Percentiles rank a stretch among this genome's conserved stretches.
Evolutionary conservation across 2,888 invertebrate species (phyloP).

Genomic region (Eugnorisma glareosa): DNA sequence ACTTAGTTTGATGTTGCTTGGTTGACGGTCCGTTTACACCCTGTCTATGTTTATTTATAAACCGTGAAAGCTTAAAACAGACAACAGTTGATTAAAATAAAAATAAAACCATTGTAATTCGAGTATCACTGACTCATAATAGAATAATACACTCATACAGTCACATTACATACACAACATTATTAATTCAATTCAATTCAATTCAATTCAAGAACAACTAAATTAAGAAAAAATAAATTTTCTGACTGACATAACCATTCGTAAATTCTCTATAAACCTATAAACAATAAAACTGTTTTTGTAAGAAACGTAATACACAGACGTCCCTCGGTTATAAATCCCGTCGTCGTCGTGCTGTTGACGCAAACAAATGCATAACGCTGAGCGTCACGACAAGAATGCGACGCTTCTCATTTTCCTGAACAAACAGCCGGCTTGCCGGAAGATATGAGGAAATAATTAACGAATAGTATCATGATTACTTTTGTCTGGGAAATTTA

Average conservation of each 20-base stretch:
- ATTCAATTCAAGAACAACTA: too few relatives aligned
- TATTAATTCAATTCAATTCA: too few relatives aligned
- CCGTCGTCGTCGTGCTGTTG: slow-evolving; percentile 53
- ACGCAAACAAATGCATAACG: slow-evolving; percentile 78
- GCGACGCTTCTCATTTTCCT: slow-evolving; percentile 71
- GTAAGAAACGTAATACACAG: slow-evolving; percentile 28
- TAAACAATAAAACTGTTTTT: slow-evolving; percentile 6
- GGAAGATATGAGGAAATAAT: slow-evolving; percentile 55
- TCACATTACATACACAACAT: too few relatives aligned
- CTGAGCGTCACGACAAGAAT: slow-evolving; percentile 68
- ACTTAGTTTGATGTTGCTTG: too few relatives aligned
- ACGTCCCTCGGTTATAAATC: slow-evolving; percentile 40
- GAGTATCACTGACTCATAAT: too few relatives aligned
- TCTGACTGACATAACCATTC: not conserved
- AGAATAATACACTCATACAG: too few relatives aligned
- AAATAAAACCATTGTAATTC: too few relatives aligned
- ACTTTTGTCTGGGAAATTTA: slow-evolving; percentile 31
- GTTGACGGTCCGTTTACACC: too few relatives aligned
- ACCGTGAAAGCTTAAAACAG: too few relatives aligned
- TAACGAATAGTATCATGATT: slow-evolving; percentile 23
- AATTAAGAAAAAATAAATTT: not conserved
- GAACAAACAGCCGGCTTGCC: slow-evolving; percentile 60
- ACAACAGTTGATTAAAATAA: too few relatives aligned
- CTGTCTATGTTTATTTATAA: too few relatives aligned
- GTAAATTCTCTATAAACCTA: not conserved